A percentile compares a stretch with the other conserved stretches of the same genome.
Conservation (phyloP, 92 coral and sea anemone species). For the Phenganax stokvisi region DNA sequence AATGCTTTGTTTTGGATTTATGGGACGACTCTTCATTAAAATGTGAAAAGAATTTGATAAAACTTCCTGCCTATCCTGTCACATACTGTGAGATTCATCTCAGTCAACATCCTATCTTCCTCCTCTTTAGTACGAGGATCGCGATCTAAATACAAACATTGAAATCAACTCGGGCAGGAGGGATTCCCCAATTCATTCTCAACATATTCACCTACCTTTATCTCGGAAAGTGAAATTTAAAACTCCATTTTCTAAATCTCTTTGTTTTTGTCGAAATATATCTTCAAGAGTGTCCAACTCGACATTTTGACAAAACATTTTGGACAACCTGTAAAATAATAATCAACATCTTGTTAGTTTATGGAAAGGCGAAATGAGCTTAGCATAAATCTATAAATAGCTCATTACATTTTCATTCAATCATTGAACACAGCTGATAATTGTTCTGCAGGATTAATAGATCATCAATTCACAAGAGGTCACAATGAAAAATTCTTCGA, state of each 20-base stretch:
- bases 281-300: conserved; percentile 89
- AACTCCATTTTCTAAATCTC: conserved; percentile 35
- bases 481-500: too few species aligned
- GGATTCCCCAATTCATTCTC: background rate
- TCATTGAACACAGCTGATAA: too few species aligned
- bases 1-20: background rate
- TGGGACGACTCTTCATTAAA: background rate
- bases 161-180: background rate
- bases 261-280: conserved; percentile 70
- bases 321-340: background rate
- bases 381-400: too few species aligned
- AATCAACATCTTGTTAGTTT: background rate
- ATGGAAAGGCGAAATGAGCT: too few species aligned
- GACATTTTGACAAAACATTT: conserved; percentile 32
- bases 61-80: background rate
- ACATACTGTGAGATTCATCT: conserved; percentile 31
- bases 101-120: conserved; percentile 33
- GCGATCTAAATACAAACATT: conserved; percentile 16
- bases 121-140: conserved; percentile 28
- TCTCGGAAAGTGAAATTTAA: conserved; percentile 33
- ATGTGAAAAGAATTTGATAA: background rate
- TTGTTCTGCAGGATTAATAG: too few species aligned
- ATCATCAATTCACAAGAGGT: too few species aligned
- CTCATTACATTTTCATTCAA: too few species aligned
- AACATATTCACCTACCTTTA: conserved; percentile 11